Evolutionary conservation across 2,113 vertebrate genomes (phyloP), one percentile per base, ranked within the genome.

Genomic region (Tiliqua scincoides): DNA sequence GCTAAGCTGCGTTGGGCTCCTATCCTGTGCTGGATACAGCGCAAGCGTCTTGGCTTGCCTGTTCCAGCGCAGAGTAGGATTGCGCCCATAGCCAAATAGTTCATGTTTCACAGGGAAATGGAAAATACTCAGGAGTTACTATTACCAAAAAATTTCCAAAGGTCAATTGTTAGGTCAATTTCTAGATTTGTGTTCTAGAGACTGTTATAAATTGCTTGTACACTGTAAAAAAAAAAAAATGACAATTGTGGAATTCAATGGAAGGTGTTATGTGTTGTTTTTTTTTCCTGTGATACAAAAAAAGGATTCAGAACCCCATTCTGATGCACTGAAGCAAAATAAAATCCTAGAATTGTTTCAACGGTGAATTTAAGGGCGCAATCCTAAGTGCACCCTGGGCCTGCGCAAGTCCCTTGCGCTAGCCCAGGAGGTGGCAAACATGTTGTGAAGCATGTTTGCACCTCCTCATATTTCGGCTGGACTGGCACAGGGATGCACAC

Each of bases 91-190:
- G 4, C 0, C 0, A 68, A 91, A 91, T 72, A 59, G 83, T 52
- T 87, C 75, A 75, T 75, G 73, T 84, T 93, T 91, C 84, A 90
- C 68, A 90, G 68, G 86, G 89, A 93, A 91, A 81, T 86, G 48
- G n/a, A 85, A 93, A 91, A 85, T 32, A 71, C 85, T 92, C 91
- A 89, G 88, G 92, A 91, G 79, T 86, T 89, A 84, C 59, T 59
- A 52, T 73, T 65, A 87, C 87, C 85, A 79, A 81, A 90, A 90
- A 89, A 61, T 86, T 91, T 92, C 85, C 90, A 88, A 76, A 70
- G 62, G 20, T 74, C 63, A 87, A 90, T 89, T 95, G 75, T 87
- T 70, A 65, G 65, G 1, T 2, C 84, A 76, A 86, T 93, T 91
- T 90, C 89, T 86, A 90, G 80, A 52, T 30, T 1, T 9, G 48